Evolutionary conservation across 2,797 vertebrate species (phyloP).

Genomic region (Dicrostonyx torquatus): DNA sequence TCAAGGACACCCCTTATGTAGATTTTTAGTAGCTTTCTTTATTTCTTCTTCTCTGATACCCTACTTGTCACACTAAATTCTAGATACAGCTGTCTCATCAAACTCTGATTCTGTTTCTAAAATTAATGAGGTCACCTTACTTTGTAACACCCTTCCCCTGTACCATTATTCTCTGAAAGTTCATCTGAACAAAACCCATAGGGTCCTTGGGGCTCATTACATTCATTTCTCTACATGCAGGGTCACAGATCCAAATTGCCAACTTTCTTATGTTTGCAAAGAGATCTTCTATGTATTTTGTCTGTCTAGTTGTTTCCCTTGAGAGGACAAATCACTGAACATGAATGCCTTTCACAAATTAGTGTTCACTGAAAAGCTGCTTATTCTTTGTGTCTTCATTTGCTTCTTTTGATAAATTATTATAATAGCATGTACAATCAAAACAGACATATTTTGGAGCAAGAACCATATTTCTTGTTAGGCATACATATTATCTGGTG

Average conservation of each 20-base stretch:
- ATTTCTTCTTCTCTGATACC: background rate
- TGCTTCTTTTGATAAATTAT: conserved; percentile 30
- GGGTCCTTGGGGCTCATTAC: background rate
- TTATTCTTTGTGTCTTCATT: background rate
- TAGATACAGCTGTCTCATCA: background rate
- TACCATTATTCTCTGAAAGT: background rate
- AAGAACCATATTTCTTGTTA: background rate
- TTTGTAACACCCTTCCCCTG: background rate
- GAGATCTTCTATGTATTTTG: background rate
- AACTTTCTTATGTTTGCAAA: conserved; percentile 20
- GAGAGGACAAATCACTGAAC: background rate
- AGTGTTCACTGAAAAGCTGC: conserved; percentile 12
- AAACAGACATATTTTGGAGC: background rate
- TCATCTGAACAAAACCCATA: background rate
- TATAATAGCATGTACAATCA: background rate
- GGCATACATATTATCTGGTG: conserved; percentile 1
- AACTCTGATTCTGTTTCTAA: background rate
- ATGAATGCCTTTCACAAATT: background rate
- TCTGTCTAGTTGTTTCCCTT: background rate
- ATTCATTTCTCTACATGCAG: background rate
- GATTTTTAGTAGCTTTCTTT: background rate
- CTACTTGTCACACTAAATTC: background rate
- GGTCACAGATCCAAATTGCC: background rate
- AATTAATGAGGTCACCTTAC: background rate
- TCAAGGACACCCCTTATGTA: background rate